These are phyloP conservation scores for Diachasmimorpha longicaudata DNA, from an alignment of 1,140 invertebrate genomes.

Conservation along the genomic window DNA sequence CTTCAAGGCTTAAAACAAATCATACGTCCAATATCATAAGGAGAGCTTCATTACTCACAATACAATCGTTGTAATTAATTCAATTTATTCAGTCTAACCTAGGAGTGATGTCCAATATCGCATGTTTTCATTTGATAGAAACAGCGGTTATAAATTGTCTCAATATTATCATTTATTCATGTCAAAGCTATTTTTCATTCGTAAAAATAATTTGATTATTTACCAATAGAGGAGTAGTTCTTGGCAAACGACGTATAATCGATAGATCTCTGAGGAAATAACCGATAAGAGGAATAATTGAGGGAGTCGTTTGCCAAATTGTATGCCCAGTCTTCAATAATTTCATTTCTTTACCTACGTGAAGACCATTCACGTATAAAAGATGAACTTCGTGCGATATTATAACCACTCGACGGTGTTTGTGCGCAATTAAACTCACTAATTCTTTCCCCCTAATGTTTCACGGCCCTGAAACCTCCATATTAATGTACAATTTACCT, in stretches of 20 bases:
- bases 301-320: not conserved
- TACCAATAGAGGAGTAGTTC: not conserved
- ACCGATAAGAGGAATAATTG: not conserved
- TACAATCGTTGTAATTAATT: not conserved
- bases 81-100: not conserved
- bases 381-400: slow-evolving; percentile 21
- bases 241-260: not conserved
- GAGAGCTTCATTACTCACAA: not conserved
- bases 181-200: not conserved
- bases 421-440: slow-evolving; percentile 22
- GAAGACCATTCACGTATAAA: not conserved
- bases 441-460: not conserved
- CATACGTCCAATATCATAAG: not conserved
- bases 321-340: not conserved
- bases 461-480: not conserved
- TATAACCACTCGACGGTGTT: slow-evolving; percentile 26
- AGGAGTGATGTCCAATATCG: not conserved
- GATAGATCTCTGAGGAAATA: not conserved
- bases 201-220: not conserved
- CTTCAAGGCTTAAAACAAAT: not conserved
- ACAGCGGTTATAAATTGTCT: not conserved
- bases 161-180: not conserved
- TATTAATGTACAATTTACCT: not conserved
- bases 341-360: not conserved
- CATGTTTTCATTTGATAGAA: not conserved